A percentile compares a stretch with the other conserved stretches of the same genome.
phyloP scores from a whole-genome alignment of 2,888 invertebrate genomes.

The Phoenoteleia sp. region DNA sequence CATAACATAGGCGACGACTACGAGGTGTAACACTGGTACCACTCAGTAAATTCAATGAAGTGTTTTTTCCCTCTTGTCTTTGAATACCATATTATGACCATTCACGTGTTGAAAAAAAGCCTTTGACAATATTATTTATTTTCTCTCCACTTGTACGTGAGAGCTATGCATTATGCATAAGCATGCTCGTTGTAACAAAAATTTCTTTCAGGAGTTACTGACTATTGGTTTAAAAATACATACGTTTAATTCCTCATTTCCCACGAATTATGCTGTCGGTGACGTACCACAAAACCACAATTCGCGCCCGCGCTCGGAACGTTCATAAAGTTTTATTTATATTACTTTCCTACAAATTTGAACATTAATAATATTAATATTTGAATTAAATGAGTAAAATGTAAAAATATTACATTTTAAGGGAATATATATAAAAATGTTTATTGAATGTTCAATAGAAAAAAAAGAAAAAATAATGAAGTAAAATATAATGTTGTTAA shows the following conservation, averaged over 20 bases:
- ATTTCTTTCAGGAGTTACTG: background rate
- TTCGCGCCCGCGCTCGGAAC: conserved; percentile 30
- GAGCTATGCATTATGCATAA: conserved; percentile 52
- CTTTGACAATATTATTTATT: conserved; percentile 55
- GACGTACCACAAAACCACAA: no score
- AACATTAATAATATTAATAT: no score
- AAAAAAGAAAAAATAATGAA: no score
- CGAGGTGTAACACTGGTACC: conserved; percentile 59
- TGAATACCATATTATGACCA: conserved; percentile 68
- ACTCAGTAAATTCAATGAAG: conserved; percentile 54
- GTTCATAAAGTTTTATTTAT: conserved; percentile 47
- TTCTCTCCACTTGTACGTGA: conserved; percentile 12
- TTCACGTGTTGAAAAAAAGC: conserved; percentile 66
- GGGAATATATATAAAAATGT: no score
- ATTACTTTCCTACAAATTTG: no score
- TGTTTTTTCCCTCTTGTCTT: conserved; percentile 35
- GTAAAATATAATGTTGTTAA: no score
- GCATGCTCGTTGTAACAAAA: background rate
- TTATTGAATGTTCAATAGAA: no score
- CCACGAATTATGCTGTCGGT: no score
- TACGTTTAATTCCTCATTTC: no score
- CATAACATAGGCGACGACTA: conserved; percentile 49
- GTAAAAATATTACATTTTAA: no score
- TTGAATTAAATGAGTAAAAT: no score
- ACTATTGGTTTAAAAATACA: no score